These are phyloP conservation scores for Junco hyemalis DNA, from an alignment of 2,113 vertebrate genomes.

Conservation along the genomic window DNA sequence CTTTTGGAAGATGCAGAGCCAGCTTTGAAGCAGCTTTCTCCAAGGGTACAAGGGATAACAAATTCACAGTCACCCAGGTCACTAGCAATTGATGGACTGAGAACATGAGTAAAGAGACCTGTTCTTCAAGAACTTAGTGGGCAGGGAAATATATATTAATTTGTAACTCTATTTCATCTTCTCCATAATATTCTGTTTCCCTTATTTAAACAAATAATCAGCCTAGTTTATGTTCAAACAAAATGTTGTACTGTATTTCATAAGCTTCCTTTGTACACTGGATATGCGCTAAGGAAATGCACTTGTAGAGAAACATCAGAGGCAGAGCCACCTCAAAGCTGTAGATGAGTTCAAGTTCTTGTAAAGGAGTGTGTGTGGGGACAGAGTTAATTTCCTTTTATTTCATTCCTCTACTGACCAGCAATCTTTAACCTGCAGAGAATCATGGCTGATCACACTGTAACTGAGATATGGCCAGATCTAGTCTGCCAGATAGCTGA, in stretches of 20 bases:
- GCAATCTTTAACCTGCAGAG: neutral
- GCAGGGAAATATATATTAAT: neutral
- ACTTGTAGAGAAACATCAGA: neutral
- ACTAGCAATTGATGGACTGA: neutral
- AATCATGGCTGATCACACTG: neutral
- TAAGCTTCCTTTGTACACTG: neutral
- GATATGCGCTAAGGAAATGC: neutral
- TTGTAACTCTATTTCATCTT: neutral
- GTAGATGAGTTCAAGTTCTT: neutral
- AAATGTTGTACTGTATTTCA: neutral
- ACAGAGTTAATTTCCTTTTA: neutral
- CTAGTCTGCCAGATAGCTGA: neutral
- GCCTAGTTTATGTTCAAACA: neutral
- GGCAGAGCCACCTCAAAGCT: neutral
- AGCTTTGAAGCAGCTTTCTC: neutral
- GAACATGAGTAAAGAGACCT: neutral
- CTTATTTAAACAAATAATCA: neutral
- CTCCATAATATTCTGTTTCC: neutral
- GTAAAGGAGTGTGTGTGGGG: neutral
- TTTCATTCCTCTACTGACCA: neutral
- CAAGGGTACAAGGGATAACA: neutral
- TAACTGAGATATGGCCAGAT: neutral
- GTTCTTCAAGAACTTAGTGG: neutral
- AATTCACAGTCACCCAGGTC: neutral
- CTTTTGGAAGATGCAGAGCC: rapidly evolving